These are phyloP conservation scores for Actinia equina DNA, from an alignment of 64 coral and sea anemone species.

Conservation along the genomic window DNA sequence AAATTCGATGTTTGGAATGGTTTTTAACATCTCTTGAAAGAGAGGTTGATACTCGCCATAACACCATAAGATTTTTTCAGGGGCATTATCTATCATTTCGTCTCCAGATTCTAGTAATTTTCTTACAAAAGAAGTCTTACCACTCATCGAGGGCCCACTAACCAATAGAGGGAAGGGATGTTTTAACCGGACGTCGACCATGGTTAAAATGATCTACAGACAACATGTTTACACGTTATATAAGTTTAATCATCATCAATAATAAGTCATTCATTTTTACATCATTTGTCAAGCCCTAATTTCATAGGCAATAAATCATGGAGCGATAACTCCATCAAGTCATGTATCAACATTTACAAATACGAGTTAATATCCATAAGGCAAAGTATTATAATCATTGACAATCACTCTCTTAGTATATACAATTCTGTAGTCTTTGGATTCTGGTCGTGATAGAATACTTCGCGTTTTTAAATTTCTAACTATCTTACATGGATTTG, in stretches of 20 bases:
- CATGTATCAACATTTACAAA: too few relatives aligned
- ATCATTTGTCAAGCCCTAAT: too few relatives aligned
- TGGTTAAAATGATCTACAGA: too few relatives aligned
- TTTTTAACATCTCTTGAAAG: constrained; percentile 17
- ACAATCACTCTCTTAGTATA: constrained; percentile 11
- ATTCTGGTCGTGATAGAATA: neutral
- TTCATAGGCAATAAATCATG: too few relatives aligned
- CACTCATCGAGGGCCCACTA: too few relatives aligned
- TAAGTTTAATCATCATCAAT: too few relatives aligned
- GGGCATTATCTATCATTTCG: neutral
- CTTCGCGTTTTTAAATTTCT: neutral
- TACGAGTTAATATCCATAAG: neutral
- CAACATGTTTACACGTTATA: too few relatives aligned
- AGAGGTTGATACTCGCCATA: neutral
- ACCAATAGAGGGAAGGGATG: too few relatives aligned
- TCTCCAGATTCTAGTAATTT: neutral
- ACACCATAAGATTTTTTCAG: constrained; percentile 38
- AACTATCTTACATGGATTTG: constrained; percentile 17
- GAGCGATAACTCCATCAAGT: too few relatives aligned
- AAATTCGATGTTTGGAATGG: constrained; percentile 12
- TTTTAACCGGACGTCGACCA: too few relatives aligned
- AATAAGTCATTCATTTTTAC: too few relatives aligned
- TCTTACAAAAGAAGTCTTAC: neutral
- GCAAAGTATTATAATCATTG: neutral
- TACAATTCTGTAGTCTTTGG: constrained; percentile 15